Conservation (phyloP, 2,113 vertebrate species). For the Cheilinus undulatus region DNA sequence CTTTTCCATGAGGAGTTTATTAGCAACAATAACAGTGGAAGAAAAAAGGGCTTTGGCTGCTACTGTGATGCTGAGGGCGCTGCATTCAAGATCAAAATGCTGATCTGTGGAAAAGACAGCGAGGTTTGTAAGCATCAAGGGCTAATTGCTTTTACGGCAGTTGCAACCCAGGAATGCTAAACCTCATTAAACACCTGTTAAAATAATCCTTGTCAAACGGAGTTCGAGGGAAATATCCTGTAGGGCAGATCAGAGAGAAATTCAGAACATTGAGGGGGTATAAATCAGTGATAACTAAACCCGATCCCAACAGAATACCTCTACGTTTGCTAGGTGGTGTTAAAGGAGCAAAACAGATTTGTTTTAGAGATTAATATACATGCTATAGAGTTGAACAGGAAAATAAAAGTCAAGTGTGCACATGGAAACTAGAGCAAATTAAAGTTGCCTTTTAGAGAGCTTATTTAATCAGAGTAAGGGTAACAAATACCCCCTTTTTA, state of each 20-base stretch:
- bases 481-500: too few relatives aligned
- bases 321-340: too few relatives aligned
- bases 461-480: too few relatives aligned
- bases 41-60: conserved; percentile 5
- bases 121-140: conserved; percentile 23
- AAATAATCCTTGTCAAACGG: conserved; percentile 27
- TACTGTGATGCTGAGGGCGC: conserved; percentile 21
- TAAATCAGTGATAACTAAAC: conserved; percentile 14
- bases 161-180: conserved; percentile 46
- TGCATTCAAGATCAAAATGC: conserved; percentile 28
- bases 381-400: too few relatives aligned
- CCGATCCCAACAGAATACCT: too few relatives aligned
- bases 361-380: too few relatives aligned
- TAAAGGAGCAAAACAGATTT: too few relatives aligned
- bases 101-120: conserved; percentile 30
- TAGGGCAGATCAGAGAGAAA: conserved; percentile 13
- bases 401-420: too few relatives aligned
- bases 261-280: background rate
- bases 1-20: conserved; percentile 47
- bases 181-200: conserved; percentile 56
- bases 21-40: conserved; percentile 31
- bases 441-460: too few relatives aligned
- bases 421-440: too few relatives aligned
- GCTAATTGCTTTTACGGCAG: conserved; percentile 51
- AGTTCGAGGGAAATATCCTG: conserved; percentile 25